These are phyloP conservation scores for Ectemnius continuus DNA, from an alignment of 2,888 invertebrate species.

Conservation along the genomic window DNA sequence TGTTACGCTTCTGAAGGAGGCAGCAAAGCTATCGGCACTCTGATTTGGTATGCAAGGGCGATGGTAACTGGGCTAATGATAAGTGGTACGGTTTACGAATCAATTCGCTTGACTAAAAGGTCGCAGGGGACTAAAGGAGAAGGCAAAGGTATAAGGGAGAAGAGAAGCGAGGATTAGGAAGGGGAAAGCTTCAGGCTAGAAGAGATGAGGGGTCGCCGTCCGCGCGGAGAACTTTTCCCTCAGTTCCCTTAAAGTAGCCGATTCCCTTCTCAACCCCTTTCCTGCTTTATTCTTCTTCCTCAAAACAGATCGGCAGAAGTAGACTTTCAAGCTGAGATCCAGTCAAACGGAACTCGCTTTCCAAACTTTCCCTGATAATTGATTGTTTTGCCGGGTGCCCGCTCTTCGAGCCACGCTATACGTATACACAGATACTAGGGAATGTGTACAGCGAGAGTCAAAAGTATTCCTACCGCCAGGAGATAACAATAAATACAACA, in stretches of 20 bases:
- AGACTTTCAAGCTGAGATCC: constrained; percentile 57
- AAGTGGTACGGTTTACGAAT: constrained; percentile 61
- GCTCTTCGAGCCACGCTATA: constrained; percentile 30
- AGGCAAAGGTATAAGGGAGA: constrained; percentile 9
- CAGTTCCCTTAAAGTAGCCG: constrained; percentile 67
- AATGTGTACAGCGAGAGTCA: too few species aligned
- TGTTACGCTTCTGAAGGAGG: too few species aligned
- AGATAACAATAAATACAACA: too few species aligned
- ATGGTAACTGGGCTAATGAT: constrained; percentile 61
- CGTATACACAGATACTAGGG: too few species aligned
- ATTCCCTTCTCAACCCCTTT: constrained; percentile 30
- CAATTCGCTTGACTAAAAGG: constrained; percentile 55
- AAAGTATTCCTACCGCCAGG: too few species aligned
- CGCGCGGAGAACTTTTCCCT: constrained; percentile 66
- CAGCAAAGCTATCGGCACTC: too few species aligned
- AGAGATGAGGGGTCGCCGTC: constrained; percentile 34
- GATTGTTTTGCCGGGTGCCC: constrained; percentile 70
- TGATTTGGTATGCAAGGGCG: constrained; percentile 60
- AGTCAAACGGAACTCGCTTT: constrained; percentile 60
- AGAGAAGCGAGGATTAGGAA: constrained; percentile 11
- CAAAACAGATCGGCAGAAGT: constrained; percentile 72
- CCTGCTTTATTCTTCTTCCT: constrained; percentile 21
- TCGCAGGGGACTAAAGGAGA: constrained; percentile 40
- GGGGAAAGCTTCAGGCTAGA: background rate
- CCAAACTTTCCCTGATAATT: constrained; percentile 73